Evolutionary conservation across 2,797 vertebrate genomes (phyloP).

Genomic region (Vultur gryphus): DNA sequence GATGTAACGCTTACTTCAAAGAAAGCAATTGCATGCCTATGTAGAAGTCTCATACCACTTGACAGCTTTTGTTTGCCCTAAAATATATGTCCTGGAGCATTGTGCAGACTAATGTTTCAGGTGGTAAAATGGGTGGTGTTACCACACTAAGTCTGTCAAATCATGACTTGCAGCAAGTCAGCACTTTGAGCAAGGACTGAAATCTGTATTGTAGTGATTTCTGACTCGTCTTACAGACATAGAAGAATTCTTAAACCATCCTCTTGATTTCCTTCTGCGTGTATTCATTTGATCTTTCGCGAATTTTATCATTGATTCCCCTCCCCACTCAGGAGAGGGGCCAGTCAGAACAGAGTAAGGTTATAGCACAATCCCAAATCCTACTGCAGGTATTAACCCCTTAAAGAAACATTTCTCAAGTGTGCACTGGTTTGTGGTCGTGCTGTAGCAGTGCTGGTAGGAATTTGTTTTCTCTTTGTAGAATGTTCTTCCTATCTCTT

Average conservation of each 20-base stretch:
- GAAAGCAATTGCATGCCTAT: constrained; percentile 21
- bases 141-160: background rate
- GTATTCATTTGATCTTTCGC: background rate
- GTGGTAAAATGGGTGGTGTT: constrained; percentile 21
- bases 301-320: background rate
- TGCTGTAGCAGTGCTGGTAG: background rate
- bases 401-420: background rate
- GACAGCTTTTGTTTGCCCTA: constrained; percentile 43
- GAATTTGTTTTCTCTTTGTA: background rate
- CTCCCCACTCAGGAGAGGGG: accelerated
- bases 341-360: background rate
- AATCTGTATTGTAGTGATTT: background rate
- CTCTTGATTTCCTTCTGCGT: background rate
- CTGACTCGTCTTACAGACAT: background rate
- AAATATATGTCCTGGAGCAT: constrained; percentile 24
- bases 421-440: background rate
- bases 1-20: constrained; percentile 29
- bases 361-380: background rate
- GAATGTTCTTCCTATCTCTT: background rate
- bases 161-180: constrained; percentile 24
- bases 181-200: background rate
- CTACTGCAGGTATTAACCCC: background rate
- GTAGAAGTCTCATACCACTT: constrained; percentile 13
- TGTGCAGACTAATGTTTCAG: constrained; percentile 5
- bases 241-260: background rate